Percentiles rank a stretch among this genome's conserved stretches.
Evolutionary conservation across 1,140 invertebrate species (phyloP).

Genomic region (Magallana angulata): DNA sequence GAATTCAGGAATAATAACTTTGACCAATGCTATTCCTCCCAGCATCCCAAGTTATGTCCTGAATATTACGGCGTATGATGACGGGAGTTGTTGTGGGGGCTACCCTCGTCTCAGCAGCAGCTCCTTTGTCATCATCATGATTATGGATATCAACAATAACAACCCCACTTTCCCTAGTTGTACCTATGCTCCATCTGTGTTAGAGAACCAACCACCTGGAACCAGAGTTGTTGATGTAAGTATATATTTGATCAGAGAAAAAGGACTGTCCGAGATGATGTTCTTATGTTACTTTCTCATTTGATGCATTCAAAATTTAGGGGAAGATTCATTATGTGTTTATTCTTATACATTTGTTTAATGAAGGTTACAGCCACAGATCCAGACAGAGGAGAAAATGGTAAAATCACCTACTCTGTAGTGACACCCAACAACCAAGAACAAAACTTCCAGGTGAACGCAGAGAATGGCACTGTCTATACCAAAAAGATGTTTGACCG

Average conservation of each 20-base stretch:
- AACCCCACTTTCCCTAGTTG: slow-evolving; percentile 69
- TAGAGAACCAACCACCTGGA: slow-evolving; percentile 65
- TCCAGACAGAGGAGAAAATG: slow-evolving; percentile 67
- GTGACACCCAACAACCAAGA: slow-evolving; percentile 54
- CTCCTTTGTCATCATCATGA: slow-evolving; percentile 61
- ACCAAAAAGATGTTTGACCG: slow-evolving; percentile 60
- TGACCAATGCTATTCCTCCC: slow-evolving; percentile 58
- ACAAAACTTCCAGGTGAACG: slow-evolving; percentile 61
- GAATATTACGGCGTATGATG: slow-evolving; percentile 71
- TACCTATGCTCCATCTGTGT: slow-evolving; percentile 63
- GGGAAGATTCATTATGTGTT: no score
- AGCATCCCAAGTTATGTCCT: slow-evolving; percentile 62
- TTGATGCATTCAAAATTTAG: no score
- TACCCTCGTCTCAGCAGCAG: slow-evolving; percentile 55
- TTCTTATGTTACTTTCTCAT: no score
- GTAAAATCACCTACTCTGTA: slow-evolving; percentile 65
- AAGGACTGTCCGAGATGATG: no score
- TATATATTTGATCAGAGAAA: not conserved
- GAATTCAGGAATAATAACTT: slow-evolving; percentile 66
- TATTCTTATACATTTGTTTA: not conserved
- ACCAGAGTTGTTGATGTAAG: slow-evolving; percentile 65
- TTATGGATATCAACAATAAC: slow-evolving; percentile 72
- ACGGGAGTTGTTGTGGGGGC: slow-evolving; percentile 71
- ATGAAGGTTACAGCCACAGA: slow-evolving; percentile 69
- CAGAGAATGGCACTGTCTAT: slow-evolving; percentile 60